phyloP scores from a whole-genome alignment of 2,797 vertebrate species.

The Cheirogaleus major region DNA sequence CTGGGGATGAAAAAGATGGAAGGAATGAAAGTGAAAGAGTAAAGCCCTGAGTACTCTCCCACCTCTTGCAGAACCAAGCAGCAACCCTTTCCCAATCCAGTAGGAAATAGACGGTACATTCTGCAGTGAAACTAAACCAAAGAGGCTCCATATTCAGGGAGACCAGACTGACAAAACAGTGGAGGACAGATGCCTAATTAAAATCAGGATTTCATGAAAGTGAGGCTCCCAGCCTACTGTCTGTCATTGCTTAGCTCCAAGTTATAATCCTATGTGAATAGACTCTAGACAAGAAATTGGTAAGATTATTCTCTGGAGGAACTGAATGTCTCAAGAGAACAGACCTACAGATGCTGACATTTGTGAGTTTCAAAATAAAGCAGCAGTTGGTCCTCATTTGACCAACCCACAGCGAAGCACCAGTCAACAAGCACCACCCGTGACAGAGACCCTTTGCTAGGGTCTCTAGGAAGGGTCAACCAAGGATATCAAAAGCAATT shows the following conservation, averaged over 20 bases:
- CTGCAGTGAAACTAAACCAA: not conserved
- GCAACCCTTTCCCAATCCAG: not conserved
- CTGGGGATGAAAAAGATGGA: not conserved
- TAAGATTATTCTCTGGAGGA: not conserved
- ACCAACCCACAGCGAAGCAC: not conserved
- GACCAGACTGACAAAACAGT: not conserved
- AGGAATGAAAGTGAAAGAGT: not conserved
- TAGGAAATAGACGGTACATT: not conserved
- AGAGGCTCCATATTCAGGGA: not conserved
- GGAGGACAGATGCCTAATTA: not conserved
- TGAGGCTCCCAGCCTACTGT: not conserved
- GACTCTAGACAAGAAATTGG: not conserved
- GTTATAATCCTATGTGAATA: not conserved
- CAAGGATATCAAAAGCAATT: not conserved
- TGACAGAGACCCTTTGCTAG: not conserved
- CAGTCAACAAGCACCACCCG: not conserved
- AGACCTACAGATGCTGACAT: not conserved
- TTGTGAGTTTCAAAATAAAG: constrained; percentile 33
- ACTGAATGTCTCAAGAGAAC: not conserved
- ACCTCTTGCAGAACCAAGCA: not conserved
- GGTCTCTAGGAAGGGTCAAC: not conserved
- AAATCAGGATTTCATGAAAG: not conserved
- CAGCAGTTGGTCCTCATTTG: not conserved
- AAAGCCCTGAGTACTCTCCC: not conserved
- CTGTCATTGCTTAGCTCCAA: not conserved